Evolutionary conservation across 2,888 invertebrate species (phyloP), one percentile per base, ranked within the genome.

Genomic region (Plagiodera versicolora): DNA sequence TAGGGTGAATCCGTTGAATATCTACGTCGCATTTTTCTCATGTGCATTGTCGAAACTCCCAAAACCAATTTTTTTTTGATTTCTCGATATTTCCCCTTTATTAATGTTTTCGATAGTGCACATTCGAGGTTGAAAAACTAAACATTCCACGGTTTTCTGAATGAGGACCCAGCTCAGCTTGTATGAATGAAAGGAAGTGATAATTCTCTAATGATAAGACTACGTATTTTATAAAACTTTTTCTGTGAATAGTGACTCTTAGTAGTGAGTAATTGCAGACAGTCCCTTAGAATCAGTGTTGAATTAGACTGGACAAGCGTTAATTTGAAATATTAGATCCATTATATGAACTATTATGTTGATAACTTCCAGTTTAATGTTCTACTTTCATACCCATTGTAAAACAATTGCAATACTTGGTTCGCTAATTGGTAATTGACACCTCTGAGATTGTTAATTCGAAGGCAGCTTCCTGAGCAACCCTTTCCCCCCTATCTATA

Each of bases 171-270:
- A 18, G 78, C 77, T 78, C 78, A 80, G 78, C 75, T 78, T 76
- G 76, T 71, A 72, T 75, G 76, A 76, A 77, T 76, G 76, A 75
- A 75, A 76, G 75, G 77, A 79, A 78, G 80, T 79, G 79, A 79
- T 79, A 79, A 78, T 79, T 79, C 79, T 79, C 75, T 78, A 76
- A 74, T 76, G 78, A 74, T 76, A 74, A 39, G 75, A 79, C 77
- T 24, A 24, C 3, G 24, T 80, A 79, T 80, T 79, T 79, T 80
- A 79, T 74, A 71, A 74, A 71, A 67, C 67, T 74, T 74, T 75
- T 76, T 73, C 75, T 75, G 74, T 74, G 75, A 74, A 76, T 75
- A 75, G 76, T 74, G 73, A 75, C 71, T 74, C 72, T 74, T 77
- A 76, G 71, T 75, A 76, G 75, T 78, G 75, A 78, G 75, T 77